These are phyloP conservation scores for Nyctalus aviator DNA, from an alignment of 2,797 vertebrate genomes.

Conservation along the genomic window DNA sequence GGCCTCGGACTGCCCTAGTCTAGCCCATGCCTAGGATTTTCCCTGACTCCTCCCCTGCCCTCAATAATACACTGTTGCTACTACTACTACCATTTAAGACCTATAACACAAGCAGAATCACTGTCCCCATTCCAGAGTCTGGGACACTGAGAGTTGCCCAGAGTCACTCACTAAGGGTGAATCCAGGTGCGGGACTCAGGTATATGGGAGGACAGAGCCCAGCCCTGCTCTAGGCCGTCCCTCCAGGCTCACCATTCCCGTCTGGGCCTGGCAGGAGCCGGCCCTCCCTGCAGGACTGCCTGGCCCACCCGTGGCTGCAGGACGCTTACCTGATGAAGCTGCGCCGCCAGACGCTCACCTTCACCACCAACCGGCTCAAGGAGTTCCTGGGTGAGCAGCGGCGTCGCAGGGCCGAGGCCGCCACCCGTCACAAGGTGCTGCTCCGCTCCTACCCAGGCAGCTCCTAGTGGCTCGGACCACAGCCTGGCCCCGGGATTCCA, in stretches of 20 bases:
- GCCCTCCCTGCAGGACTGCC: constrained; percentile 96
- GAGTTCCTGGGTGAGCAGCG: constrained; percentile 97
- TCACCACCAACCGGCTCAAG: constrained; percentile 97
- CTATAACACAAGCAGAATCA: neutral
- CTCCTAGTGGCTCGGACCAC: constrained; percentile 85
- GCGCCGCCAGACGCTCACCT: constrained; percentile 97
- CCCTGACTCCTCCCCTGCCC: neutral
- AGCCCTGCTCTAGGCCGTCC: fast-evolving
- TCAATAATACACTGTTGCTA: neutral
- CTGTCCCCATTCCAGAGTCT: neutral
- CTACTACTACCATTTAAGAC: neutral
- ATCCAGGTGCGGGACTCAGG: neutral
- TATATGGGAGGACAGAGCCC: neutral
- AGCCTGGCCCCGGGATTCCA: constrained; percentile 88
- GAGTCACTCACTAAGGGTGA: neutral
- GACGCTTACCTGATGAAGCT: constrained; percentile 98
- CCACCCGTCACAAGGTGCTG: constrained; percentile 98
- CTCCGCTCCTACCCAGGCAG: constrained; percentile 96
- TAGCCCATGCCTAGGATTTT: neutral
- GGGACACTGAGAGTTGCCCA: neutral
- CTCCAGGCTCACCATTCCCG: neutral
- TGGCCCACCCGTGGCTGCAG: constrained; percentile 97
- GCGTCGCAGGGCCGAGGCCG: constrained; percentile 88
- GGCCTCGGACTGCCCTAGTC: neutral
- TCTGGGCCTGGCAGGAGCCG: constrained; percentile 91